phyloP scores from a whole-genome alignment of 2,888 invertebrate genomes.

The Stenchaetothrips biformis region DNA sequence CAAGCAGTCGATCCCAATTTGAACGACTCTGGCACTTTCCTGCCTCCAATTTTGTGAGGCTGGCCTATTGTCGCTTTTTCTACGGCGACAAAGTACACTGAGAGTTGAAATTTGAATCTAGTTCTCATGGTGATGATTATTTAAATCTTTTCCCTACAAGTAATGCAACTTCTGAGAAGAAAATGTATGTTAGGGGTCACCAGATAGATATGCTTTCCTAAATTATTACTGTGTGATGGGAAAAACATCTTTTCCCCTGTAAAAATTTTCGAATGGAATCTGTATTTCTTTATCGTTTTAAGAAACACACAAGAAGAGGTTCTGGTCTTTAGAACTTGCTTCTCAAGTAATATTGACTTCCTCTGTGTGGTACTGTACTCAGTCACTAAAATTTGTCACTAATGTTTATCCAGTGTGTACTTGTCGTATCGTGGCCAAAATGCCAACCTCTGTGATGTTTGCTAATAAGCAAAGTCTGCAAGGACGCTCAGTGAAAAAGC shows the following conservation, averaged over 20 bases:
- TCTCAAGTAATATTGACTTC: not conserved
- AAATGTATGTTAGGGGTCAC: no score
- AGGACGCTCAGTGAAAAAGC: not conserved
- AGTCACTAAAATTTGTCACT: constrained; percentile 11
- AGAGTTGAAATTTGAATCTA: not conserved
- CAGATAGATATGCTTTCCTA: no score
- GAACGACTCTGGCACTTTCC: constrained; percentile 59
- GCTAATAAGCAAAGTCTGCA: constrained; percentile 19
- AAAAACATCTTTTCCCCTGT: no score
- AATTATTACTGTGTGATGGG: no score
- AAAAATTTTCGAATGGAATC: no score
- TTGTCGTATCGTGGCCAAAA: constrained; percentile 21
- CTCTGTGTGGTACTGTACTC: not conserved
- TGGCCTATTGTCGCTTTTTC: constrained; percentile 15
- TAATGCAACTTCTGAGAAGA: no score
- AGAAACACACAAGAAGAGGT: not conserved
- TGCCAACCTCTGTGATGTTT: constrained; percentile 23
- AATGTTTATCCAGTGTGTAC: constrained; percentile 11
- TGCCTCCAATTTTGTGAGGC: constrained; percentile 58
- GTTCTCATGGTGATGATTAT: not conserved
- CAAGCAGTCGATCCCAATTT: constrained; percentile 48
- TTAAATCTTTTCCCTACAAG: no score
- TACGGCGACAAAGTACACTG: constrained; percentile 17
- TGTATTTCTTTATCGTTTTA: no score
- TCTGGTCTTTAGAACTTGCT: not conserved